phyloP scores from a whole-genome alignment of 2,113 vertebrate genomes.

The Python bivittatus region DNA sequence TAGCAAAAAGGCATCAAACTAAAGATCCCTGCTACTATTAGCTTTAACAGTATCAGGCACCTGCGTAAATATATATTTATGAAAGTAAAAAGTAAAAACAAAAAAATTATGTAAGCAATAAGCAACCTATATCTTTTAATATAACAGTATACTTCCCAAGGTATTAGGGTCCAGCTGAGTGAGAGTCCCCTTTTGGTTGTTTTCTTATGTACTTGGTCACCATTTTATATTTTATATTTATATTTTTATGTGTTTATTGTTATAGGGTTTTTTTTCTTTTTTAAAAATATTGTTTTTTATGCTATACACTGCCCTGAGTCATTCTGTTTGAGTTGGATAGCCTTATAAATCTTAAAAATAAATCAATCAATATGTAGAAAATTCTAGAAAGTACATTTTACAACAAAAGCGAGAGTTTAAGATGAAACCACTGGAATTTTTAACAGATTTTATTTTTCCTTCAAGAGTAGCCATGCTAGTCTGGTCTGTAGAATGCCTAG shows the following conservation, averaged over 20 bases:
- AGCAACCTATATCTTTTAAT: background rate
- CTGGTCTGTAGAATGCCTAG: background rate
- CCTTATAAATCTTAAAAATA: background rate
- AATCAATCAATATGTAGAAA: background rate
- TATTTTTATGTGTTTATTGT: too few species aligned
- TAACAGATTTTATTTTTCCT: background rate
- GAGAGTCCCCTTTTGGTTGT: too few species aligned
- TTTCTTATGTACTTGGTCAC: too few species aligned
- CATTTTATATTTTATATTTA: too few species aligned
- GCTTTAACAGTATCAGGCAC: background rate
- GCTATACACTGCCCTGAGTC: background rate
- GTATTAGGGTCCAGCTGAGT: too few species aligned
- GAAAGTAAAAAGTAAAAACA: background rate
- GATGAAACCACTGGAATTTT: background rate
- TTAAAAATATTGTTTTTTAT: background rate
- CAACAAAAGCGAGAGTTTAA: background rate
- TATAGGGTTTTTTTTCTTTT: too few species aligned
- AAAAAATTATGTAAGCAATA: background rate
- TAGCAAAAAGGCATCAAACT: background rate
- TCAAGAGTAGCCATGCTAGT: background rate
- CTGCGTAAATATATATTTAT: background rate
- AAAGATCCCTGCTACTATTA: background rate
- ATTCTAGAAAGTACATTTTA: background rate
- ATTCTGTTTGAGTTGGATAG: background rate
- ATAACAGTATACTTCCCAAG: background rate